A percentile compares a stretch with the other conserved stretches of the same genome.
Evolutionary conservation across 2,113 vertebrate species (phyloP).

Genomic region (Colaptes auratus): DNA sequence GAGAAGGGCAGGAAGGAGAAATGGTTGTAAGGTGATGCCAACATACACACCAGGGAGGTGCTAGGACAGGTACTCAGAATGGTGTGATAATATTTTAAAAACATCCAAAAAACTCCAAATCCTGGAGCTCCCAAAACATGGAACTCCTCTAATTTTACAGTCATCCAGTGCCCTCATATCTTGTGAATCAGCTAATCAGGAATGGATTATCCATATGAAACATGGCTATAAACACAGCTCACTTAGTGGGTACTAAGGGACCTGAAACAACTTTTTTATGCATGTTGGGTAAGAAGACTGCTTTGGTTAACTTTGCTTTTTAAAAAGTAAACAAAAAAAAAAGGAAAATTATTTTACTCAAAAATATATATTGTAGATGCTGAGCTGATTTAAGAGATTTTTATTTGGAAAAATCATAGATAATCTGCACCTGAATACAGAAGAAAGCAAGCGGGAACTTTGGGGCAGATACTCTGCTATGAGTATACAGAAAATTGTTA

Average conservation of each 20-base stretch:
- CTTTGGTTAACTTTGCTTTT: not conserved
- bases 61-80: fast-evolving
- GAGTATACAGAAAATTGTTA: constrained; percentile 53
- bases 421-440: not conserved
- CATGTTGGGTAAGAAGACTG: fast-evolving
- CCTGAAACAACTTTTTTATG: not conserved
- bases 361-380: not conserved
- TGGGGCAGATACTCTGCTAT: not conserved
- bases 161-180: not conserved
- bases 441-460: not conserved
- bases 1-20: not conserved
- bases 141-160: not conserved
- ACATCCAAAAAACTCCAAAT: no score
- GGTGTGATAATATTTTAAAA: not conserved
- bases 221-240: not conserved
- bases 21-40: not conserved
- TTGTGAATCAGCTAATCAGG: not conserved
- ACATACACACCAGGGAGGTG: not conserved
- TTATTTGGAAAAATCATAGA: not conserved
- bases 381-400: not conserved
- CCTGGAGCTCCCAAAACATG: not conserved
- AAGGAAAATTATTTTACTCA: not conserved
- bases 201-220: not conserved
- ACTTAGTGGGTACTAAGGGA: not conserved
- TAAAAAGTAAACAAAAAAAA: not conserved